Percentiles rank a stretch among this genome's conserved stretches.
Evolutionary conservation across 2,113 vertebrate species (phyloP).

Genomic region (Python bivittatus): DNA sequence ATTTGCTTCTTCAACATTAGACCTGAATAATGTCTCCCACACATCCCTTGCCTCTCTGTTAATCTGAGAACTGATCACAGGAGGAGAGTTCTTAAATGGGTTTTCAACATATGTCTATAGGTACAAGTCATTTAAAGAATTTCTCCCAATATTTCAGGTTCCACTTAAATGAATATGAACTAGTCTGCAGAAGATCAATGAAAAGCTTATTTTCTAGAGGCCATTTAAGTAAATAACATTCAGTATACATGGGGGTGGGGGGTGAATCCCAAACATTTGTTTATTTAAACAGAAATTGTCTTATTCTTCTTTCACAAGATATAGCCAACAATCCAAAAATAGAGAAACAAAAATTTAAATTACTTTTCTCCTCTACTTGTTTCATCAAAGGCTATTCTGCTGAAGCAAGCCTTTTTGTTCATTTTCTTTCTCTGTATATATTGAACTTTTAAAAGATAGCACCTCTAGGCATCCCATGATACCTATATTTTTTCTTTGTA

Average conservation of each 20-base stretch:
- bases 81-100: neutral
- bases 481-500: neutral
- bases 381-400: neutral
- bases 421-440: neutral
- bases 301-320: constrained; percentile 5
- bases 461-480: neutral
- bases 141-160: neutral
- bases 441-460: neutral
- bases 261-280: neutral
- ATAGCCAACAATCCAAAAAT: neutral
- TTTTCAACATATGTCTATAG: constrained; percentile 24
- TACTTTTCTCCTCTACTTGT: neutral
- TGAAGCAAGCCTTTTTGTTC: neutral
- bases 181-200: constrained; percentile 9
- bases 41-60: constrained; percentile 1
- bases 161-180: neutral
- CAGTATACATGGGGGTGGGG: neutral
- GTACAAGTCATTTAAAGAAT: neutral
- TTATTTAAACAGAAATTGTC: constrained; percentile 19
- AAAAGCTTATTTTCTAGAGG: constrained; percentile 22
- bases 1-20: neutral
- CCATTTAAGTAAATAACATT: constrained; percentile 37
- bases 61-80: neutral
- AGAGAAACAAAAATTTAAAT: neutral
- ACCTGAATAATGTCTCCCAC: neutral